phyloP scores from a whole-genome alignment of 2,888 invertebrate genomes.

The Papilio elwesi region DNA sequence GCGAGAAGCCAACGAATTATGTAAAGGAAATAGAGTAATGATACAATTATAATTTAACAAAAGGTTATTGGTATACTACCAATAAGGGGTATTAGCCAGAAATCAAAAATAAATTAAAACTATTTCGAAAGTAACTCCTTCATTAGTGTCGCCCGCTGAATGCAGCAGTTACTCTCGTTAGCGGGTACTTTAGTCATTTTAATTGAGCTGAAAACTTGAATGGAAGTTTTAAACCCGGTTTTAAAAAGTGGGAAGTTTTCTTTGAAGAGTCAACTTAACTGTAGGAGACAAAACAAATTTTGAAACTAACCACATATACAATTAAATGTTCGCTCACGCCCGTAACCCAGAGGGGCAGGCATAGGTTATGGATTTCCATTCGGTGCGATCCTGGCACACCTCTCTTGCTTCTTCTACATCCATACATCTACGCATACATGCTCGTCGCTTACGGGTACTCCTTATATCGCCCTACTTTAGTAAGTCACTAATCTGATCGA shows the following conservation, averaged over 20 bases:
- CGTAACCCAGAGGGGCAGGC: too few relatives aligned
- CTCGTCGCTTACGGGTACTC: too few relatives aligned
- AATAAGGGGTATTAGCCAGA: neutral
- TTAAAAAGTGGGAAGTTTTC: neutral
- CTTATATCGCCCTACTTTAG: too few relatives aligned
- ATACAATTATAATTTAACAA: too few relatives aligned
- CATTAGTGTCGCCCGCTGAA: constrained; percentile 10
- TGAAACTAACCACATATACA: neutral
- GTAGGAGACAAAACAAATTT: neutral
- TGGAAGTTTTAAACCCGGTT: neutral
- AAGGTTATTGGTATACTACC: neutral
- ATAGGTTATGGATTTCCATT: too few relatives aligned
- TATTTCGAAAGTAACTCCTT: constrained; percentile 8
- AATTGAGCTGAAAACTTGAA: constrained; percentile 7
- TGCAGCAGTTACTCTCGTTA: constrained; percentile 2
- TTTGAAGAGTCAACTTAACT: neutral
- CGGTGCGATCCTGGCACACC: too few relatives aligned
- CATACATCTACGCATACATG: too few relatives aligned
- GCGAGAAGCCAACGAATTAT: too few relatives aligned
- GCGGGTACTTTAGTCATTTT: constrained; percentile 6
- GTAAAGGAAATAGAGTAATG: too few relatives aligned
- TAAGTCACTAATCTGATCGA: too few relatives aligned
- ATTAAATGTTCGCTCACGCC: too few relatives aligned
- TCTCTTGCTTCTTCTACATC: too few relatives aligned
- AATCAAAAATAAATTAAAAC: neutral